Evolutionary conservation across 1,140 invertebrate genomes (phyloP), one percentile per base, ranked within the genome.

Genomic region (Drosophila lowei): DNA sequence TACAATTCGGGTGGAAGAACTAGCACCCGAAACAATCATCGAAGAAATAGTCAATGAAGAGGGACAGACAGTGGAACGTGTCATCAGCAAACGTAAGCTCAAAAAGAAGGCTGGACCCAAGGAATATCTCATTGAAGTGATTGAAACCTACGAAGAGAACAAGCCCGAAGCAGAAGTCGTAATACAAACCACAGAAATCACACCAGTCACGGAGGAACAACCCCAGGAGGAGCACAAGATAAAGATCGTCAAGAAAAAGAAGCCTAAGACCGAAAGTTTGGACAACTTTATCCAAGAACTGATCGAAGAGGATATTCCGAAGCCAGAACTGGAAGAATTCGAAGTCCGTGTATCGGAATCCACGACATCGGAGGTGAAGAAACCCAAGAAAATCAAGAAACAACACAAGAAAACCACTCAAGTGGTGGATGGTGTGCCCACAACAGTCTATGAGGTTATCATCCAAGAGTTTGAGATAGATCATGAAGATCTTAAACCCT

Each of bases 31-130:
- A 75, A 73, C 61, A 48, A 38, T 55, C 44, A 71, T 54, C 0
- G 77, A 86, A 21, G 53, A 92, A 81, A 60, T 92, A 3, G 42
- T 72, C 25, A 79, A 90, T 13, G 93, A 92, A 43, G 92, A 91
- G 5, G 81, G 91, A 5, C 72, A 79, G 13, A 66, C 79, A 49
- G 59, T 83, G 1, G 77, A 76, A 77, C 90, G 78, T 42, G 76
- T 77, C 18, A 86, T 63, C 9, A 80, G 79, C 5, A 91, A 86
- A 34, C 61, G 86, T 6, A 90, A 60, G 38, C 70, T 91, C 3
- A 91, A 90, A 25, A 90, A 90, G 54, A 78, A 79, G 44, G 49
- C 52, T 2, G 86, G 86, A 30, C 61, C 57, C 1, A 86, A 72
- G 2, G 86, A 90, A 70, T 90, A 90, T 42, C n/a, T 90, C 2